These are phyloP conservation scores for Anthoscopus minutus DNA, from an alignment of 2,113 vertebrate species.

Conservation along the genomic window DNA sequence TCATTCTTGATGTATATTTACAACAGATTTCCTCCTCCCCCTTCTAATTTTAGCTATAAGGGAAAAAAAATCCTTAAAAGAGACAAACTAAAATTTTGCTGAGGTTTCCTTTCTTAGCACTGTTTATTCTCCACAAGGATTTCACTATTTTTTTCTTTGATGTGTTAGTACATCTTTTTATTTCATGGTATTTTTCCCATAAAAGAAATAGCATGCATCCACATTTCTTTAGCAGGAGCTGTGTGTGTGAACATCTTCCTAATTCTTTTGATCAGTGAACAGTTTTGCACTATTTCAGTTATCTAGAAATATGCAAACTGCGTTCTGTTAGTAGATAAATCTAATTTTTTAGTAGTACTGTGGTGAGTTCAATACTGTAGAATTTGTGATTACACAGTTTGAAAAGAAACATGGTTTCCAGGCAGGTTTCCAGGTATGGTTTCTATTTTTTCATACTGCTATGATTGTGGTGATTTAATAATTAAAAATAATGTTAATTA, in stretches of 20 bases:
- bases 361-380: not conserved
- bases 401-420: not conserved
- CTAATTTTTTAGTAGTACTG: not conserved
- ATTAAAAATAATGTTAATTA: not conserved
- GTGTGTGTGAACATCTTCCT: not conserved
- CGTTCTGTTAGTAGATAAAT: not conserved
- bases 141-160: not conserved
- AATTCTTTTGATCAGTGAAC: not conserved
- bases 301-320: not conserved
- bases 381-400: not conserved
- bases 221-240: not conserved
- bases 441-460: not conserved
- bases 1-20: not conserved
- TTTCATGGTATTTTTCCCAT: not conserved
- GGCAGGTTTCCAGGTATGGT: too few relatives aligned
- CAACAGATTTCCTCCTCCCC: not conserved
- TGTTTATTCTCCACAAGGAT: not conserved
- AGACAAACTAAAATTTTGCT: not conserved
- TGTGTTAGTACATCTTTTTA: not conserved
- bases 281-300: not conserved
- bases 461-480: not conserved
- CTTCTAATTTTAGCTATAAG: not conserved
- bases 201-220: not conserved
- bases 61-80: fast-evolving
- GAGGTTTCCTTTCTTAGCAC: not conserved